Evolutionary conservation across 2,113 vertebrate species (phyloP).

Genomic region (Felis chaus): DNA sequence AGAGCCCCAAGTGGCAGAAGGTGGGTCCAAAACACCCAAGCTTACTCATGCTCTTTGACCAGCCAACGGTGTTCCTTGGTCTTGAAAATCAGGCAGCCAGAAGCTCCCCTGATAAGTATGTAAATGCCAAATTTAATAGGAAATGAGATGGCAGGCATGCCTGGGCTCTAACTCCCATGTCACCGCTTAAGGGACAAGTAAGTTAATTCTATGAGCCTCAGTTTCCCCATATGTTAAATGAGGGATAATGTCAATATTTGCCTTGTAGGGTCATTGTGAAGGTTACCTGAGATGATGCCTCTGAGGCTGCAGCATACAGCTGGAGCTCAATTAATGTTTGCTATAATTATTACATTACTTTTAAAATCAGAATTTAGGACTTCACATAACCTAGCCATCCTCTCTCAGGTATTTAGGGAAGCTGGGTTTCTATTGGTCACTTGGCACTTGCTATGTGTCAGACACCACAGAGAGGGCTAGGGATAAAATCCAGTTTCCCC

Average conservation of each 20-base stretch:
- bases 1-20: not conserved
- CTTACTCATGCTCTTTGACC: not conserved
- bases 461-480: not conserved
- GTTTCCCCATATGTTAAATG: not conserved
- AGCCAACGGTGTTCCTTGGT: not conserved
- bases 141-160: not conserved
- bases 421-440: not conserved
- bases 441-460: not conserved
- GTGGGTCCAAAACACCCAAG: not conserved
- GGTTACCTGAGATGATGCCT: not conserved
- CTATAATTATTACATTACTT: not conserved
- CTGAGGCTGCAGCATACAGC: not conserved
- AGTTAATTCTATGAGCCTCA: not conserved
- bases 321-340: not conserved
- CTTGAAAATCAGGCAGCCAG: not conserved
- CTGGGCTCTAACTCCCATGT: not conserved
- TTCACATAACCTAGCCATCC: not conserved
- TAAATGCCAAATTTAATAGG: not conserved
- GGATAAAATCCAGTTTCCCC: not conserved
- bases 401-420: slow-evolving; percentile 1
- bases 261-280: not conserved
- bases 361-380: not conserved
- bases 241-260: not conserved
- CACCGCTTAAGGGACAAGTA: not conserved
- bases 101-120: not conserved